These are phyloP conservation scores for Barnardius zonarius DNA, from an alignment of 2,113 vertebrate species.

Conservation along the genomic window DNA sequence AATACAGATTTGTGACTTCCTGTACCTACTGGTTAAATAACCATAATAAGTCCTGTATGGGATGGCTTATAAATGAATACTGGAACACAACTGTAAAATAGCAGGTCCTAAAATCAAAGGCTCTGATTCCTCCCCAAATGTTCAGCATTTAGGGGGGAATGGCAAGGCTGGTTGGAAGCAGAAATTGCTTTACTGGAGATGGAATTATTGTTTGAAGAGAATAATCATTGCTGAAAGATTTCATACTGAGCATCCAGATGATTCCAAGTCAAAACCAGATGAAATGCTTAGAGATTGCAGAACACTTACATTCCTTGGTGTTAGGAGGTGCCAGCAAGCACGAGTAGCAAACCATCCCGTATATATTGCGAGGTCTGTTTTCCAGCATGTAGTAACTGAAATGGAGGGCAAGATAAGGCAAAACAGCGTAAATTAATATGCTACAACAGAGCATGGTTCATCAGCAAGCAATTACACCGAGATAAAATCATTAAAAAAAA, in stretches of 20 bases:
- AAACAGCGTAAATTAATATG: constrained; percentile 27
- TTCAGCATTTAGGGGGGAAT: not conserved
- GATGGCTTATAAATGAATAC: not conserved
- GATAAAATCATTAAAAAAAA: constrained; percentile 21
- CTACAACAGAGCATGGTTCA: not conserved
- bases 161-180: not conserved
- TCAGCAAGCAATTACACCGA: constrained; percentile 3
- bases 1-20: not conserved
- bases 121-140: not conserved
- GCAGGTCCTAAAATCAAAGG: not conserved
- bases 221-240: not conserved
- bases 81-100: not conserved
- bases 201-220: not conserved
- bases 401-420: constrained; percentile 43
- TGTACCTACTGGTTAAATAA: not conserved
- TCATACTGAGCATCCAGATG: not conserved
- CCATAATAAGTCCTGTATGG: not conserved
- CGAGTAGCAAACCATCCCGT: constrained; percentile 95
- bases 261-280: constrained; percentile 8
- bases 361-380: constrained; percentile 91
- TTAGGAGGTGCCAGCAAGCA: constrained; percentile 89
- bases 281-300: not conserved
- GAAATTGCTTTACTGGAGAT: not conserved
- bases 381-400: constrained; percentile 93
- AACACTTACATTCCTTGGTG: constrained; percentile 94